Conservation (phyloP, 2,797 vertebrate genomes). For the Sphaeramia orbicularis region DNA sequence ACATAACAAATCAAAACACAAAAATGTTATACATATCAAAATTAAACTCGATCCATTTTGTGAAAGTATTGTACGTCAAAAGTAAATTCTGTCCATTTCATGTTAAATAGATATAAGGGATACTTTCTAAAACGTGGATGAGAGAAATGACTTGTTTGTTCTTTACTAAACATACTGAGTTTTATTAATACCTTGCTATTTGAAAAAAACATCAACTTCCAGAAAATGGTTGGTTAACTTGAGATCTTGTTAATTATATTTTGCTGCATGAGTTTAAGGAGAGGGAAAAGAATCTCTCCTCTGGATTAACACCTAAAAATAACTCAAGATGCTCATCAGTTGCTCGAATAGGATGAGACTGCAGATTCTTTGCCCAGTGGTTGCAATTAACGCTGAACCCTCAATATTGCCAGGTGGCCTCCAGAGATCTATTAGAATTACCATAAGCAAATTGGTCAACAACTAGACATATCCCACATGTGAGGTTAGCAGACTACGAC, state of each 20-base stretch:
- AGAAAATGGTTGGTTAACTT: background rate
- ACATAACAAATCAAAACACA: too few relatives aligned
- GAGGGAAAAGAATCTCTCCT: conserved; percentile 24
- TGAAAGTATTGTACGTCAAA: too few relatives aligned
- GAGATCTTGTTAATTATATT: conserved; percentile 29
- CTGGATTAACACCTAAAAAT: conserved; percentile 68
- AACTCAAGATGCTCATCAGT: conserved; percentile 68
- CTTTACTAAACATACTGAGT: too few relatives aligned
- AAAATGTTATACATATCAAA: too few relatives aligned
- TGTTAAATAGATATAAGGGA: too few relatives aligned
- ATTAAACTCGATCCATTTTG: too few relatives aligned
- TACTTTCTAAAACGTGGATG: too few relatives aligned
- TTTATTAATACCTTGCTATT: background rate
- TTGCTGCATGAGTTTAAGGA: conserved; percentile 32
- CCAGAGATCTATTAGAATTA: conserved; percentile 75
- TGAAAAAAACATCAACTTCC: background rate
- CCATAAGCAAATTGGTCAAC: conserved; percentile 80
- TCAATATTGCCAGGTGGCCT: conserved; percentile 64
- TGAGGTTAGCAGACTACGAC: conserved; percentile 50
- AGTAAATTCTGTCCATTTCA: too few relatives aligned
- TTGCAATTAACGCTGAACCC: conserved; percentile 77
- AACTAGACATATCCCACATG: conserved; percentile 66
- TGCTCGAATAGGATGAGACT: conserved; percentile 71
- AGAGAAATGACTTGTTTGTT: too few relatives aligned
- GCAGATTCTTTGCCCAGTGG: conserved; percentile 73